Evolutionary conservation across 1,140 invertebrate genomes (phyloP).

Genomic region (Spodoptera frugiperda): DNA sequence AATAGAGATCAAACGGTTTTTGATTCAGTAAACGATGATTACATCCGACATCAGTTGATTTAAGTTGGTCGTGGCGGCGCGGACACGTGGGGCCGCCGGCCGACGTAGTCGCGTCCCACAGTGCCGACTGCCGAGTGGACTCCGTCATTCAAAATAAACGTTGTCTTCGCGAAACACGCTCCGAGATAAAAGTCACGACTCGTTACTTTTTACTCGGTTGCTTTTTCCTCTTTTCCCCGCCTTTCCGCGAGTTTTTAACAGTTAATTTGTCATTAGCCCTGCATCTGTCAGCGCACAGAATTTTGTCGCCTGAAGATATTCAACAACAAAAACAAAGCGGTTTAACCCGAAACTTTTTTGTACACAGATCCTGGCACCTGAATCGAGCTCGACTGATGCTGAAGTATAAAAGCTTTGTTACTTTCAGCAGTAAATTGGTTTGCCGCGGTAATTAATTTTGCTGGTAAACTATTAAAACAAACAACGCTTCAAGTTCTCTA

Average conservation of each 20-base stretch:
- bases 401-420: not conserved
- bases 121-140: conserved; percentile 41
- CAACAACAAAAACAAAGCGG: conserved; percentile 51
- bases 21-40: conserved; percentile 64
- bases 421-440: conserved; percentile 21
- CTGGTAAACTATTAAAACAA: conserved; percentile 40
- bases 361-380: conserved; percentile 5
- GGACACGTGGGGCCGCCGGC: conserved; percentile 36
- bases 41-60: conserved; percentile 69
- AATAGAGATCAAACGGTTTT: conserved; percentile 75
- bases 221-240: conserved; percentile 60
- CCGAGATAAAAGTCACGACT: conserved; percentile 61
- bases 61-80: conserved; percentile 54
- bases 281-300: conserved; percentile 67
- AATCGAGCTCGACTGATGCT: conserved; percentile 3
- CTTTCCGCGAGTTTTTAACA: conserved; percentile 67
- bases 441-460: conserved; percentile 41
- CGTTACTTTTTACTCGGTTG: conserved; percentile 60
- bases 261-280: conserved; percentile 77
- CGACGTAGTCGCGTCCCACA: conserved; percentile 9
- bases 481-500: conserved; percentile 24
- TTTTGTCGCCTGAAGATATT: conserved; percentile 57
- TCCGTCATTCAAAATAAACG: conserved; percentile 64
- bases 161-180: conserved; percentile 64
- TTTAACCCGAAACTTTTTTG: conserved; percentile 43